phyloP scores from a whole-genome alignment of 2,113 vertebrate genomes.

The Glareola pratincola region DNA sequence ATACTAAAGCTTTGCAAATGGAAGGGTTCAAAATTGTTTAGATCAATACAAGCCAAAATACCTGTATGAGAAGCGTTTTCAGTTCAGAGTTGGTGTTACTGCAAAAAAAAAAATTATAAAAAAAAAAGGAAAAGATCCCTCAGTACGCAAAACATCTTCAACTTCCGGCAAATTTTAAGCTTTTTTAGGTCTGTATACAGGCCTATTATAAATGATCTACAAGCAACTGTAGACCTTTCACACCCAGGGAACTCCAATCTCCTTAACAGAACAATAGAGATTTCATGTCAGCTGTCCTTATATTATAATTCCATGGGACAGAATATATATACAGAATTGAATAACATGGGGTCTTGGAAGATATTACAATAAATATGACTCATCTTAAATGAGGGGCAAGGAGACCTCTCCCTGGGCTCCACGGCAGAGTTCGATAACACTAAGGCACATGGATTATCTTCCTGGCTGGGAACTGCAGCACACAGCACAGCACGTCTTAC shows the following conservation, averaged over 20 bases:
- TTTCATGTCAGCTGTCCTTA: background rate
- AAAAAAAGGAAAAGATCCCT: background rate
- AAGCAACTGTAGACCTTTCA: background rate
- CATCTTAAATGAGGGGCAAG: background rate
- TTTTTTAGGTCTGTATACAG: background rate
- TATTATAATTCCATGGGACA: background rate
- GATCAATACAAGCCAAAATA: background rate
- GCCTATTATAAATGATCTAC: background rate
- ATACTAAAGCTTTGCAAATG: background rate
- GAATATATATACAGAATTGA: background rate
- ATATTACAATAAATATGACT: background rate
- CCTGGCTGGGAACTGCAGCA: background rate
- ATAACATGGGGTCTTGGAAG: background rate
- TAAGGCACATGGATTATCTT: background rate
- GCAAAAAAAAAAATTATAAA: background rate
- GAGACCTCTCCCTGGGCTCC: background rate
- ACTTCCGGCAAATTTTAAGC: background rate
- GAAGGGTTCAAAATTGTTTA: background rate
- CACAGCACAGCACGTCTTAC: conserved; percentile 9
- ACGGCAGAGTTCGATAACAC: background rate
- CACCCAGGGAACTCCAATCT: background rate
- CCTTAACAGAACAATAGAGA: background rate
- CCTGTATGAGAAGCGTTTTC: background rate
- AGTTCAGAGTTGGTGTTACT: background rate
- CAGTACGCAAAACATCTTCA: background rate